Percentiles rank a stretch among this genome's conserved stretches.
These are phyloP conservation scores for Metopia argyrocephala DNA, from an alignment of 2,888 invertebrate species.

Conservation along the genomic window DNA sequence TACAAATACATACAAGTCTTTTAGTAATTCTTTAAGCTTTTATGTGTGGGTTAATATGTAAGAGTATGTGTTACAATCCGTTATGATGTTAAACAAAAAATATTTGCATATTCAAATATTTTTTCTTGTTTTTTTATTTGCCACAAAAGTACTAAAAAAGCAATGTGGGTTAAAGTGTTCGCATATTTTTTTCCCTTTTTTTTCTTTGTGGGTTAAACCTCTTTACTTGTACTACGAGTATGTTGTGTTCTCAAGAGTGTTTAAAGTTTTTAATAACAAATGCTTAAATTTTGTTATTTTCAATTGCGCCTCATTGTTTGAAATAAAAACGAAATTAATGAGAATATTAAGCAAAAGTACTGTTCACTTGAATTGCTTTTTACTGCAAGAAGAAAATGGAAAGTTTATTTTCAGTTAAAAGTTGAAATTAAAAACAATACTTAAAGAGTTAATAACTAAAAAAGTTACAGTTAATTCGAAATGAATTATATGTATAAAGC, in stretches of 20 bases:
- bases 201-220: not conserved
- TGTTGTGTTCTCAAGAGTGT: not conserved
- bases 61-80: not conserved
- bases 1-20: not conserved
- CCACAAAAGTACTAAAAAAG: not conserved
- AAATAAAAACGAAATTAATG: not conserved
- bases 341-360: not conserved
- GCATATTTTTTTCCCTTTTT: not conserved
- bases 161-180: not conserved
- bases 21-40: not conserved
- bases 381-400: not conserved
- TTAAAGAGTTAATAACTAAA: too few relatives aligned
- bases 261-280: not conserved
- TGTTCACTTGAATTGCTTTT: not conserved
- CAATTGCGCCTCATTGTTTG: not conserved
- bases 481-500: too few relatives aligned
- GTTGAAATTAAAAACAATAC: not conserved
- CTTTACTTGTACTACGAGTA: not conserved
- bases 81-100: not conserved
- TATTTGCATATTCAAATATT: not conserved
- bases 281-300: not conserved
- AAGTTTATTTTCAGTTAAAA: not conserved
- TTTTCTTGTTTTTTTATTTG: too few relatives aligned
- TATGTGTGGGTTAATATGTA: not conserved
- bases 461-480: too few relatives aligned